These are phyloP conservation scores for Pseudotriccus pelzelni DNA, from an alignment of 2,797 vertebrate species.

Conservation along the genomic window DNA sequence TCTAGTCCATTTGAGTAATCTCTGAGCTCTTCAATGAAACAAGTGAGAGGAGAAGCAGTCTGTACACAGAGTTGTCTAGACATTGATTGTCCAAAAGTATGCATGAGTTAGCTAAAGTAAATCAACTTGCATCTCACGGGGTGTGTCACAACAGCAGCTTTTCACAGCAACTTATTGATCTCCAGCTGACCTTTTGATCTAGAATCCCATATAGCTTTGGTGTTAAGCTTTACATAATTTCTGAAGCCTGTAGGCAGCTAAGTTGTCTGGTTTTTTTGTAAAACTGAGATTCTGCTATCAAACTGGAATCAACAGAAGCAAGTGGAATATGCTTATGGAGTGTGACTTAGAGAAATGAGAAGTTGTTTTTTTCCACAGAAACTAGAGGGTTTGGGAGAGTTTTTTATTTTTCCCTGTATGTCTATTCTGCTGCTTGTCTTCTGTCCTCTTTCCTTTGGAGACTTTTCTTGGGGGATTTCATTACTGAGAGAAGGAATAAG, in stretches of 20 bases:
- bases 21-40: not conserved
- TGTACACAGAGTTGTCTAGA: not conserved
- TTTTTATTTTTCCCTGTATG: rapidly evolving
- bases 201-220: not conserved
- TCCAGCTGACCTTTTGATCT: not conserved
- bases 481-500: not conserved
- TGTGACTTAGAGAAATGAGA: not conserved
- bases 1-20: not conserved
- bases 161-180: not conserved
- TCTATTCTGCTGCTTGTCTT: not conserved
- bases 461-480: not conserved
- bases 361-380: not conserved
- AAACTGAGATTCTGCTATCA: not conserved
- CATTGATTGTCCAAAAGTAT: not conserved
- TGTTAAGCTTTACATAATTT: not conserved
- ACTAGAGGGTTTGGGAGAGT: not conserved
- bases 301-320: not conserved
- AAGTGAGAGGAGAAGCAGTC: not conserved
- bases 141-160: not conserved
- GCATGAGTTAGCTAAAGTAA: not conserved
- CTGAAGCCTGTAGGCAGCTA: not conserved
- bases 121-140: not conserved
- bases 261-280: not conserved
- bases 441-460: not conserved
- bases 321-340: not conserved